Evolutionary conservation across 2,113 vertebrate species (phyloP).

Genomic region (Sceloporus undulatus): DNA sequence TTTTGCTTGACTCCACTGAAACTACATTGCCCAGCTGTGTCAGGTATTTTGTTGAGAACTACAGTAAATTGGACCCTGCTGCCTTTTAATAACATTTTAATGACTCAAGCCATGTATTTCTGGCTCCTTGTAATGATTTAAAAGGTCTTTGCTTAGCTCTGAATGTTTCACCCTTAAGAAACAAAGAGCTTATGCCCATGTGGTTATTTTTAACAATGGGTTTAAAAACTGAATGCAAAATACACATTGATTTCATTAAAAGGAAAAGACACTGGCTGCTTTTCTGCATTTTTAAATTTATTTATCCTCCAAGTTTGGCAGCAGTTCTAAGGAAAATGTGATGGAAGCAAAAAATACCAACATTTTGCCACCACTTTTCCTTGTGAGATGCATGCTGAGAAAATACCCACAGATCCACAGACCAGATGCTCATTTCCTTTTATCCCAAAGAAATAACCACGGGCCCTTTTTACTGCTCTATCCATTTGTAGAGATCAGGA

Average conservation of each 20-base stretch:
- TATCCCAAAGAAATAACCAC: neutral
- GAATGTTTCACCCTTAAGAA: conserved; percentile 15
- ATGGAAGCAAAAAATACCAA: neutral
- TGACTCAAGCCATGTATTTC: conserved; percentile 15
- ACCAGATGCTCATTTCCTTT: neutral
- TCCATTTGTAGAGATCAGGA: neutral
- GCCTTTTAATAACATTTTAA: conserved; percentile 40
- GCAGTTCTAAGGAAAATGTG: neutral
- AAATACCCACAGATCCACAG: neutral
- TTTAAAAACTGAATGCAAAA: neutral
- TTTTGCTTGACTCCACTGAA: conserved; percentile 51
- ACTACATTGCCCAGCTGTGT: conserved; percentile 23
- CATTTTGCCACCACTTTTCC: neutral
- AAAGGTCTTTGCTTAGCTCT: conserved; percentile 12
- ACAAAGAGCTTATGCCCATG: neutral
- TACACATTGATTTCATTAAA: conserved; percentile 16
- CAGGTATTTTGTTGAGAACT: conserved; percentile 35
- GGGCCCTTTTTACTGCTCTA: neutral
- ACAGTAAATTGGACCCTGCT: conserved; percentile 38
- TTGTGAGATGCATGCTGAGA: neutral
- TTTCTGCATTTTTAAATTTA: neutral
- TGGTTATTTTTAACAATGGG: neutral
- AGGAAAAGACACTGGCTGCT: conserved; percentile 20
- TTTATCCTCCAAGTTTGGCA: neutral
- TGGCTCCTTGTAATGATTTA: neutral